Base-by-base conservation (phyloP, 2,797 vertebrate species). In the Platalea minor region DNA sequence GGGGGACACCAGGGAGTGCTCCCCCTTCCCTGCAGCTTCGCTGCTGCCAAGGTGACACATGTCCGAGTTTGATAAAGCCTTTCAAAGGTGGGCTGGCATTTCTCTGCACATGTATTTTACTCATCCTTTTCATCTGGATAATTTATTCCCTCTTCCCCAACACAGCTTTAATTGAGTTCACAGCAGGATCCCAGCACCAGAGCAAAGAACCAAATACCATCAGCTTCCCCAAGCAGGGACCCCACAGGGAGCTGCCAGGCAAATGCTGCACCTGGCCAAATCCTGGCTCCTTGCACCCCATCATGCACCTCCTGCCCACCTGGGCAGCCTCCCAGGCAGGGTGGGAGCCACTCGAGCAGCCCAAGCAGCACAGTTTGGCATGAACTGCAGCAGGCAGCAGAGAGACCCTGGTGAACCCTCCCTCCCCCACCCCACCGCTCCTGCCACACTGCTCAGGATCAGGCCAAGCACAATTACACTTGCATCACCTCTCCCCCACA, bases 121-220 rank as follows among this genome's bases (percentile, higher is more conserved):
- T 90, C 70, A 78, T 84, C 86, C 86, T 90, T 94, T 94, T 96
- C 80, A 92, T 90, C 77, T 75, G 63, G 65, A 29, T 94, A 91
- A 96, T 96, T 93, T 90, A 91, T 94, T 88, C 83, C 61, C 74
- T 54, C 61, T 89, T 91, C 56, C 26, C 57, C 60, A 91, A 61
- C 57, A 91, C 65, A 57, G 74, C 43, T 94, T 95, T 96, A 96
- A 96, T 93, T 91, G 88, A 94, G 88, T 79, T 96, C 90, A 69
- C 96, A 96, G 94, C 77, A 28, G 92, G 94, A 90, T 79, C 41
- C 73, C 26, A 0, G 83, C 69, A 78, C 72, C 3, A 3, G 65
- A 84, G 80, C 85, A 88, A 89, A 91, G 88, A 90, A 88, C n/a
- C 41, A 57, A 90, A 77, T 83, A 78, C n/a, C 83, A 64, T 23